These are phyloP conservation scores for Hetaerina americana DNA, from an alignment of 1,140 invertebrate species.

Conservation along the genomic window DNA sequence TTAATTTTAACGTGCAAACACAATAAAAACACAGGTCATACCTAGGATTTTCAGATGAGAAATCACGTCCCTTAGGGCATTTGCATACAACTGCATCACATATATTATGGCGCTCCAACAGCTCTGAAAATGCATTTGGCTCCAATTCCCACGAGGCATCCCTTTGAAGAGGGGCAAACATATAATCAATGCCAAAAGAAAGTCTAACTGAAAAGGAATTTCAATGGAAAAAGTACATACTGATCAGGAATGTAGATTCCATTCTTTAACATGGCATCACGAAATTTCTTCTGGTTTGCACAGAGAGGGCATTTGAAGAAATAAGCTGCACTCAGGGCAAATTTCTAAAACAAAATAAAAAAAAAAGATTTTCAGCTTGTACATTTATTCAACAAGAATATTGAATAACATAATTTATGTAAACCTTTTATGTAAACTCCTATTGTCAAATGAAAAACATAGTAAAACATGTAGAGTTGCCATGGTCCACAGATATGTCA, in stretches of 20 bases:
- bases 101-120: constrained; percentile 38
- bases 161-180: constrained; percentile 25
- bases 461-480: too few relatives aligned
- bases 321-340: constrained; percentile 47
- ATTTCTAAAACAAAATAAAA: constrained; percentile 36
- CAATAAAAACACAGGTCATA: too few relatives aligned
- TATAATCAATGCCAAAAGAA: not conserved
- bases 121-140: constrained; percentile 45
- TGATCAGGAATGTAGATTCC: constrained; percentile 51
- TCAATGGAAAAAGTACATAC: constrained; percentile 25
- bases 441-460: too few relatives aligned
- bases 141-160: constrained; percentile 57
- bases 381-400: too few relatives aligned
- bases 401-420: too few relatives aligned
- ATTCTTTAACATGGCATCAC: constrained; percentile 40
- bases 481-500: too few relatives aligned
- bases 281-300: constrained; percentile 45
- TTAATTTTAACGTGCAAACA: too few relatives aligned
- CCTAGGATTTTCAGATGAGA: constrained; percentile 18
- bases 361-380: too few relatives aligned
- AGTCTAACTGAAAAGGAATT: not conserved
- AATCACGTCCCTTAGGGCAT: constrained; percentile 40
- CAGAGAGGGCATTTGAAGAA: constrained; percentile 57
- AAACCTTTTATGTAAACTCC: too few relatives aligned
- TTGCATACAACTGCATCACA: constrained; percentile 43